Percentiles rank a stretch among this genome's conserved stretches.
Evolutionary conservation across 2,113 vertebrate genomes (phyloP).

Genomic region (Chloebia gouldiae): DNA sequence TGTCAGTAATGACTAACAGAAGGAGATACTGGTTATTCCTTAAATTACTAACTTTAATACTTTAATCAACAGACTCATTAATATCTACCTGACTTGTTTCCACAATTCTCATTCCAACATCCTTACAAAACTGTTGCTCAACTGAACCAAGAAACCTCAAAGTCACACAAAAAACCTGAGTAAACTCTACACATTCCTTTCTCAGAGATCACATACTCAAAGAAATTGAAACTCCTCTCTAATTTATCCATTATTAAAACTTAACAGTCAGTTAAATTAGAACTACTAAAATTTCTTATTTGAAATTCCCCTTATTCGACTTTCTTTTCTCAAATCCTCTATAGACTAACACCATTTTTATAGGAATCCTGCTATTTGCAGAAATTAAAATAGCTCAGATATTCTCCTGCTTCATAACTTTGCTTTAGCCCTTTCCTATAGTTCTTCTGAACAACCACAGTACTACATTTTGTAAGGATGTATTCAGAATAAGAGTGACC

Average conservation of each 20-base stretch:
- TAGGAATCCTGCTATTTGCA: neutral
- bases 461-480: neutral
- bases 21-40: neutral
- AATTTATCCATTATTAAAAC: neutral
- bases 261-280: neutral
- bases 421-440: neutral
- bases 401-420: neutral
- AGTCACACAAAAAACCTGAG: neutral
- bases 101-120: neutral
- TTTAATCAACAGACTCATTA: neutral
- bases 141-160: fast-evolving
- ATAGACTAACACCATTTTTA: neutral
- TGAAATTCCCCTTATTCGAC: neutral
- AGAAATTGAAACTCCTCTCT: neutral
- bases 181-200: neutral
- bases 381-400: neutral
- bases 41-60: neutral
- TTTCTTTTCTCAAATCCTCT: neutral
- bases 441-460: neutral
- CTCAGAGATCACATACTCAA: neutral
- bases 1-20: neutral
- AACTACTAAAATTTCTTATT: neutral
- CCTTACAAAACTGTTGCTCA: neutral
- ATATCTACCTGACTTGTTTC: neutral
- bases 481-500: neutral